Conservation (phyloP, 2,888 invertebrate genomes). For the Sesia bembeciformis region DNA sequence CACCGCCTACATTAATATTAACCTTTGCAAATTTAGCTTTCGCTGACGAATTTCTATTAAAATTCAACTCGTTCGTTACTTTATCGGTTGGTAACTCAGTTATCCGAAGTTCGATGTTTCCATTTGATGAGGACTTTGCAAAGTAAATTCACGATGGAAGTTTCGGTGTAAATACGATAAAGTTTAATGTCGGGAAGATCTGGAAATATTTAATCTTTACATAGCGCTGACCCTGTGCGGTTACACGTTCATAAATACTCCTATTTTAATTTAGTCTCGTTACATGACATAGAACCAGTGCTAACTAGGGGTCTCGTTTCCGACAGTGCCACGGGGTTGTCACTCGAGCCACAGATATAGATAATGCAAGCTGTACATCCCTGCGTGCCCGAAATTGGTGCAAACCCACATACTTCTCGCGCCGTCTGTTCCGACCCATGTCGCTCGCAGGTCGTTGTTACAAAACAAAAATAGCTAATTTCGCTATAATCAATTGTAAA, state of each 20-base stretch:
- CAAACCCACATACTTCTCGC: too few relatives aligned
- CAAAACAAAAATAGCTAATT: too few relatives aligned
- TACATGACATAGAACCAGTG: too few relatives aligned
- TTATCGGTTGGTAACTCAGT: conserved; percentile 45
- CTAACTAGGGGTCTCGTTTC: too few relatives aligned
- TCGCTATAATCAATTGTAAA: too few relatives aligned
- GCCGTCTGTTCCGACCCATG: too few relatives aligned
- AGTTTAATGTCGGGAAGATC: conserved; percentile 30
- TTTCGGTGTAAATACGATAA: conserved; percentile 38
- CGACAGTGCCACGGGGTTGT: too few relatives aligned
- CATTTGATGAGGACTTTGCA: conserved; percentile 39
- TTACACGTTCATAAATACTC: neutral
- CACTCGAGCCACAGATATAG: too few relatives aligned
- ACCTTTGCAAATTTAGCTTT: conserved; percentile 19
- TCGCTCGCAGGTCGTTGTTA: too few relatives aligned
- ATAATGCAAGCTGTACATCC: too few relatives aligned
- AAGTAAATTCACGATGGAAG: conserved; percentile 37
- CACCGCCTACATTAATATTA: conserved; percentile 18
- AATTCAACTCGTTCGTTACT: conserved; percentile 40
- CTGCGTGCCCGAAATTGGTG: too few relatives aligned
- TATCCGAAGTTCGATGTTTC: conserved; percentile 43
- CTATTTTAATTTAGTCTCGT: too few relatives aligned
- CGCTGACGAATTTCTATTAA: conserved; percentile 28
- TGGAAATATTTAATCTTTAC: conserved; percentile 26
- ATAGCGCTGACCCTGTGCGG: neutral